phyloP scores from a whole-genome alignment of 2,888 invertebrate genomes.

The Laothoe populi region DNA sequence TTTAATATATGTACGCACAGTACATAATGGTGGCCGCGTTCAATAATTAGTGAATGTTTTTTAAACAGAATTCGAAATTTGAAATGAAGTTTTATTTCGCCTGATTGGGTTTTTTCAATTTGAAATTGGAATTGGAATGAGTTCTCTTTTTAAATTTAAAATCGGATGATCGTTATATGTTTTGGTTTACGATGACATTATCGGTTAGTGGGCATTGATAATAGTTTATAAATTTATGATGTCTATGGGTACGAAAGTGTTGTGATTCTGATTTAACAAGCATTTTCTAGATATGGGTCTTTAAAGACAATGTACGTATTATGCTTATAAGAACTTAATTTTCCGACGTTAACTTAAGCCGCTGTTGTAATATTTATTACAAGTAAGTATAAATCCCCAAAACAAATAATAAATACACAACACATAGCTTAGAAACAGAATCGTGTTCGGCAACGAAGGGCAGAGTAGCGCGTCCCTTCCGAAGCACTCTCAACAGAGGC shows the following conservation, averaged over 20 bases:
- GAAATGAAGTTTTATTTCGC: constrained; percentile 76
- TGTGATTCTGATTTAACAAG: not conserved
- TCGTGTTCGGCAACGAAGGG: constrained; percentile 47
- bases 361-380: not conserved
- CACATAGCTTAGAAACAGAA: constrained; percentile 50
- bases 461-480: constrained; percentile 40
- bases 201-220: constrained; percentile 17
- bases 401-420: constrained; percentile 31
- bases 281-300: not conserved
- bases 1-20: constrained; percentile 50
- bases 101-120: constrained; percentile 69
- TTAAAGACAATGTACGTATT: not conserved
- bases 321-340: not conserved
- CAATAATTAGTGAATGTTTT: constrained; percentile 82
- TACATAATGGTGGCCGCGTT: constrained; percentile 62
- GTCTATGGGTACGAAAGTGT: not conserved
- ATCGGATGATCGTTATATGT: constrained; percentile 23
- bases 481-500: constrained; percentile 43
- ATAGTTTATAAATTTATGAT: not conserved
- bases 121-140: constrained; percentile 56
- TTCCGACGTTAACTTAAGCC: not conserved
- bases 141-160: constrained; percentile 39
- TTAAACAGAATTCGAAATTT: constrained; percentile 77
- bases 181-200: constrained; percentile 17
- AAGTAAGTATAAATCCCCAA: constrained; percentile 8